A percentile compares a stretch with the other conserved stretches of the same genome.
phyloP scores from a whole-genome alignment of 2,888 invertebrate genomes.

The Eucera pruinosa region DNA sequence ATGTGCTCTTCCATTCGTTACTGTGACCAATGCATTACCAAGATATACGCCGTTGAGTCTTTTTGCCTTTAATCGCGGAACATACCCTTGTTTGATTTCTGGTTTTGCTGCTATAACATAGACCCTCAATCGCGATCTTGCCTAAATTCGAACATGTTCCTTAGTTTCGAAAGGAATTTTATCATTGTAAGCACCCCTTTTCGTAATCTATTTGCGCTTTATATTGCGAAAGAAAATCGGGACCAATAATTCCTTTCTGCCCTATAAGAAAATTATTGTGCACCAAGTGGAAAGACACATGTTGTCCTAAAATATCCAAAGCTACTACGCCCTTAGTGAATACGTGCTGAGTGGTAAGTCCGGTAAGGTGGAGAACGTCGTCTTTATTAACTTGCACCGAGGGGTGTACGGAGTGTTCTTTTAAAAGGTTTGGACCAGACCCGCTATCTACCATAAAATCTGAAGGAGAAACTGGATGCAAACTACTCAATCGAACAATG shows the following conservation, averaged over 20 bases:
- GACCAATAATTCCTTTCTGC: slow-evolving; percentile 8
- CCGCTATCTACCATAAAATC: slow-evolving; percentile 10
- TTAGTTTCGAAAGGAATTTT: background rate
- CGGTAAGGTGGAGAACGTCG: slow-evolving; percentile 6
- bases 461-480: background rate
- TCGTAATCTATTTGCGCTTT: slow-evolving; percentile 9
- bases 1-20: background rate
- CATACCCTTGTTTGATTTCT: slow-evolving; percentile 7
- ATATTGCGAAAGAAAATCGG: slow-evolving; percentile 1
- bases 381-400: background rate
- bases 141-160: slow-evolving; percentile 1
- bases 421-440: slow-evolving; percentile 5
- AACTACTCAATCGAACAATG: background rate
- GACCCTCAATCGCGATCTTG: background rate
- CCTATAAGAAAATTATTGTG: slow-evolving; percentile 2
- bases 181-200: background rate
- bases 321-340: background rate
- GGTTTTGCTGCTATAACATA: slow-evolving; percentile 2
- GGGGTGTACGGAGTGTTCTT: background rate
- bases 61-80: background rate
- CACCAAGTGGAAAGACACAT: background rate
- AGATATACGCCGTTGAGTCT: background rate
- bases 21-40: background rate
- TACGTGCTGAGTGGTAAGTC: slow-evolving; percentile 7
- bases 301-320: background rate